A percentile compares a stretch with the other conserved stretches of the same genome.
Conservation (phyloP, 2,888 invertebrate species). For the Agriopis leucophaearia region DNA sequence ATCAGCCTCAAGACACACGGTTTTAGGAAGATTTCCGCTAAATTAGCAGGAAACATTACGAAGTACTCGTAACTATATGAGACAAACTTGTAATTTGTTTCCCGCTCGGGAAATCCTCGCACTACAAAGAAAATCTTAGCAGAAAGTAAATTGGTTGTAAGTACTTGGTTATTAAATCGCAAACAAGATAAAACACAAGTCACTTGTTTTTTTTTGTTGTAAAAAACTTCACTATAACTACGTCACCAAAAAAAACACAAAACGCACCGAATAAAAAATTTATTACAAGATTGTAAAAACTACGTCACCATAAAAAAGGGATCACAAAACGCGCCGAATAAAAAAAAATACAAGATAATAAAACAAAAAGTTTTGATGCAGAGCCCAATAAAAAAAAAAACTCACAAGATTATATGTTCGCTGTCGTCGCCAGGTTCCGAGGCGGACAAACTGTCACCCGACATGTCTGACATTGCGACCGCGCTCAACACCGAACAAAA, state of each 20-base stretch:
- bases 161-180: not conserved
- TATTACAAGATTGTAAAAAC: not conserved
- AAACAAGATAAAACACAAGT: not conserved
- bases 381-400: conserved; percentile 6
- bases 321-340: not conserved
- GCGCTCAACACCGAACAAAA: conserved; percentile 63
- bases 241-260: not conserved
- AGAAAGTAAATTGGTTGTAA: not conserved
- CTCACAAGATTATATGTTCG: conserved; percentile 64
- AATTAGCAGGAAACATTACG: not conserved
- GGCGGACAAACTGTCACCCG: conserved; percentile 73
- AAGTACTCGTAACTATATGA: not conserved
- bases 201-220: too few relatives aligned
- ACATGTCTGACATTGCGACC: conserved; percentile 67
- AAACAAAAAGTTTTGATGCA: not conserved
- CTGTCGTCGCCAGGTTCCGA: conserved; percentile 49
- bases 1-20: too few relatives aligned
- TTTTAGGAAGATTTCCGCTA: not conserved
- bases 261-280: not conserved
- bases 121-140: not conserved
- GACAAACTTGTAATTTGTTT: not conserved
- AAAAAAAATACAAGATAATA: not conserved
- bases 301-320: not conserved
- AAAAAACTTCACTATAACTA: not conserved
- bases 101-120: not conserved